Percentiles rank a stretch among this genome's conserved stretches.
phyloP scores from a whole-genome alignment of 2,888 invertebrate genomes.

The Nomada fucata region DNA sequence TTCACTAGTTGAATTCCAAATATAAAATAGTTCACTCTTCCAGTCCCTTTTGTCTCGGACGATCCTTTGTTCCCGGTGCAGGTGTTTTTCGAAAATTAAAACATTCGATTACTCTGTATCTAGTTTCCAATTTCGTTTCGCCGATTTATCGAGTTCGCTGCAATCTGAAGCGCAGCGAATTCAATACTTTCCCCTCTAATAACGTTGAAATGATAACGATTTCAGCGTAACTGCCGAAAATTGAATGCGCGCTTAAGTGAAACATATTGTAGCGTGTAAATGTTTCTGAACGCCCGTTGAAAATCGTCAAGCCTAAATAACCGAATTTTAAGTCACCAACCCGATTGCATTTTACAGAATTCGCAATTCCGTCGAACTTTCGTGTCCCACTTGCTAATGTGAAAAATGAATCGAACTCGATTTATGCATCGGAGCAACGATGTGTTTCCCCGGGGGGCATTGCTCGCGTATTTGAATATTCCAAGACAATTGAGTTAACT shows the following conservation, averaged over 20 bases:
- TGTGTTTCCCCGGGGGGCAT: conserved; percentile 27
- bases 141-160: neutral
- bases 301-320: too few species aligned
- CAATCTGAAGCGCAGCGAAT: neutral
- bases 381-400: too few species aligned
- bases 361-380: too few species aligned
- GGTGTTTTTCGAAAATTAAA: conserved; percentile 36
- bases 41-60: conserved; percentile 17
- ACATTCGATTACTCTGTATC: conserved; percentile 10
- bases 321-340: too few species aligned
- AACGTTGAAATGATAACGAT: conserved; percentile 3
- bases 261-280: too few species aligned
- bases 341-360: too few species aligned
- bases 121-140: conserved; percentile 9
- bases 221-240: neutral
- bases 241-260: too few species aligned
- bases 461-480: neutral
- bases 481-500: conserved; percentile 1
- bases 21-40: neutral
- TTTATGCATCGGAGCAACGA: conserved; percentile 30
- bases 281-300: too few species aligned
- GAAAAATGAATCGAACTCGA: neutral
- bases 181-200: neutral
- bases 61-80: conserved; percentile 22
- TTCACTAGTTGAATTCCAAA: neutral